Percentiles rank a stretch among this genome's conserved stretches.
phyloP scores from a whole-genome alignment of 2,113 vertebrate species.

The Patagioenas fasciata region DNA sequence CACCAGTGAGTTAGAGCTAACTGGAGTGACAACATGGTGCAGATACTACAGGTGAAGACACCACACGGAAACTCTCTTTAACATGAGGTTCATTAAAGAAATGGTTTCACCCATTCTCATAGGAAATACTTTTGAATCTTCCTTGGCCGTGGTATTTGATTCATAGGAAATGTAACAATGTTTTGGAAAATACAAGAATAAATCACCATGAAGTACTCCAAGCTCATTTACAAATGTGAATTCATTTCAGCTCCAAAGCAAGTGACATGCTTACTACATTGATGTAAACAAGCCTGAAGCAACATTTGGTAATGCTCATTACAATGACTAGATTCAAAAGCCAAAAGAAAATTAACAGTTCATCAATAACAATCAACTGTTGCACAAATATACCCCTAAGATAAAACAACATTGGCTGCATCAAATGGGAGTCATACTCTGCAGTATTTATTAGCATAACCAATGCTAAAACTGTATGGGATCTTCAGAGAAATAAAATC shows the following conservation, averaged over 20 bases:
- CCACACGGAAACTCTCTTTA: neutral
- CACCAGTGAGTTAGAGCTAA: neutral
- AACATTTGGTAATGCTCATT: slow-evolving; percentile 15
- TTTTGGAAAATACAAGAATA: neutral
- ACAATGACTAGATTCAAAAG: slow-evolving; percentile 5
- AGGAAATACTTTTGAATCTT: neutral
- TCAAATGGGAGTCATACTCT: neutral
- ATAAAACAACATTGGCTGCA: neutral
- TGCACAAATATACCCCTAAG: neutral
- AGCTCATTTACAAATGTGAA: slow-evolving; percentile 8
- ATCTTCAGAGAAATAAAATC: neutral
- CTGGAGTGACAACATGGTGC: neutral
- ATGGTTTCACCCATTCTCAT: neutral
- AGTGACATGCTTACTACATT: slow-evolving; percentile 10
- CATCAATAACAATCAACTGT: neutral
- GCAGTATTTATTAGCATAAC: neutral
- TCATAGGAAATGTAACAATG: neutral
- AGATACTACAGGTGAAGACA: neutral
- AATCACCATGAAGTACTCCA: neutral
- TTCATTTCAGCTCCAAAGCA: slow-evolving; percentile 28
- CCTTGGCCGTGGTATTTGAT: neutral
- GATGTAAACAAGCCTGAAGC: slow-evolving; percentile 28
- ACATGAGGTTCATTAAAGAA: neutral
- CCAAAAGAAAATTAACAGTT: slow-evolving; percentile 34
- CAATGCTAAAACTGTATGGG: neutral